Evolutionary conservation across 1,140 invertebrate species (phyloP).

Genomic region (Notospermus geniculatus): DNA sequence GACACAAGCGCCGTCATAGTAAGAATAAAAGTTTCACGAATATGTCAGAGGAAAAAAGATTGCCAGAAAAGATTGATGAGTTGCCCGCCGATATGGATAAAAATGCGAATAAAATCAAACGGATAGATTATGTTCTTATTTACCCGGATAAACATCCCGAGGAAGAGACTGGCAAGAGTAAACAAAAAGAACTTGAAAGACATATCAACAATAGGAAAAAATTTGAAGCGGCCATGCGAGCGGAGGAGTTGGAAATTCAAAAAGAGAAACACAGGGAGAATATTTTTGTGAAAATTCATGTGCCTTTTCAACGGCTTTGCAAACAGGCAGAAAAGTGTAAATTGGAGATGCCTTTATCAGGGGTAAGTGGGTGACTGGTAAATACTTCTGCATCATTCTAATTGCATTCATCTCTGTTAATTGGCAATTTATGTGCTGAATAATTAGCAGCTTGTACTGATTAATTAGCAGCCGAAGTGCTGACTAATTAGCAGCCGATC

Average conservation of each 20-base stretch:
- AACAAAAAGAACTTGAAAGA: slow-evolving; percentile 24
- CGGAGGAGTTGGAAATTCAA: slow-evolving; percentile 31
- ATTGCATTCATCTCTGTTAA: too few species aligned
- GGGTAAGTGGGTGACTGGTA: slow-evolving; percentile 31
- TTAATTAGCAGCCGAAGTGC: too few species aligned
- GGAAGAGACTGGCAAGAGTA: slow-evolving; percentile 22
- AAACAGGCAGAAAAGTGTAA: slow-evolving; percentile 49
- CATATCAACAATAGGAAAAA: slow-evolving; percentile 16
- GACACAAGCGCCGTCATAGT: too few species aligned
- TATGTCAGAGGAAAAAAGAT: too few species aligned
- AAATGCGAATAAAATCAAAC: slow-evolving; percentile 27
- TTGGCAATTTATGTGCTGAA: too few species aligned
- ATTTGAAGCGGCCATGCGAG: slow-evolving; percentile 28
- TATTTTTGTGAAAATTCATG: slow-evolving; percentile 45
- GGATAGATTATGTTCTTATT: slow-evolving; percentile 45
- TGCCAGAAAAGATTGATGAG: too few species aligned
- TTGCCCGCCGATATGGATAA: too few species aligned
- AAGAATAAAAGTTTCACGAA: too few species aligned
- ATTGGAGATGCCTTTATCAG: slow-evolving; percentile 49
- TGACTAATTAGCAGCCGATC: too few species aligned
- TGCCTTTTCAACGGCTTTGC: slow-evolving; percentile 47
- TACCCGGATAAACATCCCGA: slow-evolving; percentile 22
- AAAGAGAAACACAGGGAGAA: slow-evolving; percentile 35
- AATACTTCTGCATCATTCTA: too few species aligned
- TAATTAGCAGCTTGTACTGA: too few species aligned